Evolutionary conservation across 2,888 invertebrate species (phyloP).

Genomic region (Archips crataeganus): DNA sequence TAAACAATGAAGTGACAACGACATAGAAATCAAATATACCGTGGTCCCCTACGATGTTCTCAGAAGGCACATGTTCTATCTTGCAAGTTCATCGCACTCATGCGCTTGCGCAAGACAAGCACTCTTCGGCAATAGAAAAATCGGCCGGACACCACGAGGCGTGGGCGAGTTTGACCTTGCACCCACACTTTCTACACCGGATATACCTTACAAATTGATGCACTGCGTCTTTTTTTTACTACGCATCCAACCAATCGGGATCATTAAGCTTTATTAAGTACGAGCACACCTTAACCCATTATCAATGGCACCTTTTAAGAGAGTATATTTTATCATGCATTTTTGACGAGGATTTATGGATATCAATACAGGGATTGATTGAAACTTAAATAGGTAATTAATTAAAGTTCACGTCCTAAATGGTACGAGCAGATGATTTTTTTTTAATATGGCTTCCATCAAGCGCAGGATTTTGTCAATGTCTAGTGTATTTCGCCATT

Average conservation of each 20-base stretch:
- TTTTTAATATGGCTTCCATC: no score
- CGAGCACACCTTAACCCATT: background rate
- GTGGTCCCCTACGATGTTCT: slow-evolving; percentile 16
- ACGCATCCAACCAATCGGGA: background rate
- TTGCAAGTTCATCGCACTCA: slow-evolving; percentile 71
- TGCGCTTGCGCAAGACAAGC: slow-evolving; percentile 34
- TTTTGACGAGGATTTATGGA: no score
- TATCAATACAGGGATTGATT: background rate
- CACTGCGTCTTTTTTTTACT: slow-evolving; percentile 19
- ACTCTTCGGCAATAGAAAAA: slow-evolving; percentile 31
- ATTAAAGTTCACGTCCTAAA: slow-evolving; percentile 25
- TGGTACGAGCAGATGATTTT: no score
- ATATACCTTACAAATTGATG: slow-evolving; percentile 20
- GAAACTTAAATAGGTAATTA: background rate
- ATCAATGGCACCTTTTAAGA: background rate
- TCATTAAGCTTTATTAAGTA: background rate
- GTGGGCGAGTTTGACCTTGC: slow-evolving; percentile 39
- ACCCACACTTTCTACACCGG: slow-evolving; percentile 40
- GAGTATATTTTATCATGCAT: background rate
- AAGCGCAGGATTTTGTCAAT: no score
- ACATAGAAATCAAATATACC: slow-evolving; percentile 23
- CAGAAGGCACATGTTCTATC: slow-evolving; percentile 30
- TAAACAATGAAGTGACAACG: slow-evolving; percentile 13
- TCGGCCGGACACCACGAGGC: slow-evolving; percentile 23
- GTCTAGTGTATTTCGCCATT: no score